Evolutionary conservation across 1,140 invertebrate genomes (phyloP).

Genomic region (Acromyrmex charruanus): DNA sequence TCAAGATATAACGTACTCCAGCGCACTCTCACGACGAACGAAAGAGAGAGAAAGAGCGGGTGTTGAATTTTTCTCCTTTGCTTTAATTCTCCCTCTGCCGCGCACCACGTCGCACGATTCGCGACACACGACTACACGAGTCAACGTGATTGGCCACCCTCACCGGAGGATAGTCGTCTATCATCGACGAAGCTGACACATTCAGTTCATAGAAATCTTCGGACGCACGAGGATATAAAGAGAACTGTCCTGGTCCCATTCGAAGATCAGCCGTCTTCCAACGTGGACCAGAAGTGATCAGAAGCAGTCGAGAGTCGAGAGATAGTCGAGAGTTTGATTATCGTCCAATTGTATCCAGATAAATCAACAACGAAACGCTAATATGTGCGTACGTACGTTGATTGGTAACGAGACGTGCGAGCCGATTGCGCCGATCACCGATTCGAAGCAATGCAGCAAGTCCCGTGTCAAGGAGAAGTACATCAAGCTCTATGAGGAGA

Average conservation of each 20-base stretch:
- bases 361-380: neutral
- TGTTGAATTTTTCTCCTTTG: conserved; percentile 12
- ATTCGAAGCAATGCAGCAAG: conserved; percentile 56
- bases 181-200: neutral
- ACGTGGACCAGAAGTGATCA: neutral
- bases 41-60: neutral
- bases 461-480: conserved; percentile 81
- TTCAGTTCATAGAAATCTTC: neutral
- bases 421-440: conserved; percentile 36
- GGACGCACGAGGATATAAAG: neutral
- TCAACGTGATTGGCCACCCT: conserved; percentile 24
- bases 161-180: neutral
- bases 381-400: conserved; percentile 81
- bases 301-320: neutral
- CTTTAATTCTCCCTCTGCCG: conserved; percentile 3
- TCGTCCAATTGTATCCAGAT: neutral
- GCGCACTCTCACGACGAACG: conserved; percentile 52
- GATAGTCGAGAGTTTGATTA: neutral
- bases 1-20: conserved; percentile 26
- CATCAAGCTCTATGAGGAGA: conserved; percentile 79
- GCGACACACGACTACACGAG: neutral
- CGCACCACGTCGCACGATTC: neutral
- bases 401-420: conserved; percentile 66
- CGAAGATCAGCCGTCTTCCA: neutral
- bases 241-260: neutral